A percentile compares a stretch with the other conserved stretches of the same genome.
These are phyloP conservation scores for Subacronicta megacephala DNA, from an alignment of 2,888 invertebrate genomes.

Conservation along the genomic window DNA sequence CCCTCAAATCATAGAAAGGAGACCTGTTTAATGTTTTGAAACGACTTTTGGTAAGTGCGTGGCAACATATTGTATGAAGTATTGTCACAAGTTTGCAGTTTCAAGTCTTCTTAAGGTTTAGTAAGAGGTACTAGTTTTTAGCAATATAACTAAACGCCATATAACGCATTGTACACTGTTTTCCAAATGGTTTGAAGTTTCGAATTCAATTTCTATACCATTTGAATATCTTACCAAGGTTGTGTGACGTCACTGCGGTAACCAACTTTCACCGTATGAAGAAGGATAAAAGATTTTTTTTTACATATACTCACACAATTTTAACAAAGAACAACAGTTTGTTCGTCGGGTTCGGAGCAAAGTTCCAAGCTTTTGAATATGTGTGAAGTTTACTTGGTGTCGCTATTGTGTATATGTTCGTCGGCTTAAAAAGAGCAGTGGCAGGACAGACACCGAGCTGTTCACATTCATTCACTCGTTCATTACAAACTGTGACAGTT, in stretches of 20 bases:
- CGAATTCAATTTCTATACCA: too few species aligned
- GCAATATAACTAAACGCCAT: not conserved
- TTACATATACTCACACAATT: constrained; percentile 20
- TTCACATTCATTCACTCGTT: not conserved
- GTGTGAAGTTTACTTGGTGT: constrained; percentile 22
- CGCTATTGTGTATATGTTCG: constrained; percentile 1
- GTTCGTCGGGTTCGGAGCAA: constrained; percentile 20
- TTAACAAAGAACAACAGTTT: constrained; percentile 52
- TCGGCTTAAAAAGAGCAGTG: not conserved
- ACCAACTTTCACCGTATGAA: constrained; percentile 21
- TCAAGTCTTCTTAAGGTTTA: not conserved
- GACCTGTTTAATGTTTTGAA: constrained; percentile 12
- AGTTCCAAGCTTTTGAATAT: constrained; percentile 30
- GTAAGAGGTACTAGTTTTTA: too few species aligned
- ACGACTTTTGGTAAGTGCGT: constrained; percentile 2
- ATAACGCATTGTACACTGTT: constrained; percentile 19
- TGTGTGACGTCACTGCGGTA: constrained; percentile 22
- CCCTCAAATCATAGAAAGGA: constrained; percentile 55
- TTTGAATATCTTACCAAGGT: constrained; percentile 18
- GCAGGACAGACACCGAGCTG: not conserved
- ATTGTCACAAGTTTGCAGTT: not conserved
- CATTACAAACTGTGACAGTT: not conserved
- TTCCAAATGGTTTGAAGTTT: constrained; percentile 3
- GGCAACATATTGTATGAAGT: not conserved
- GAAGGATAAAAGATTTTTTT: constrained; percentile 28